phyloP scores from a whole-genome alignment of 2,113 vertebrate species.

The Hiodon tergisus region DNA sequence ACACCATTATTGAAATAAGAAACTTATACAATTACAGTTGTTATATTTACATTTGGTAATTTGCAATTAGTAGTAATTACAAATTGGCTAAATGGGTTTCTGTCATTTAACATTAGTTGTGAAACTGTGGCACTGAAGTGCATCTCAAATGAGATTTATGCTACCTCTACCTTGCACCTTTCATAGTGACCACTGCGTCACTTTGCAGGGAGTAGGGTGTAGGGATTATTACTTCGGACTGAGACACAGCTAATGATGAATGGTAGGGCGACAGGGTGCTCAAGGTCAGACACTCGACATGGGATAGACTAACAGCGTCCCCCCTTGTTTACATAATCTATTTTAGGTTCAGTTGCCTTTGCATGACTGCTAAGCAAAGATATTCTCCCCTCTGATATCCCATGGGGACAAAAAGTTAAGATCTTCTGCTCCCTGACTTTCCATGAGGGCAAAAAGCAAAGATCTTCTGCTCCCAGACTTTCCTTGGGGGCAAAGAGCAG shows the following conservation, averaged over 20 bases:
- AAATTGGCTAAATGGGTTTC: too few species aligned
- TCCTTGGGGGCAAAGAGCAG: background rate
- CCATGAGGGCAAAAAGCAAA: background rate
- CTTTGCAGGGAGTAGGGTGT: too few species aligned
- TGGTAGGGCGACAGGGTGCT: background rate
- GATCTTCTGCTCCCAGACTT: background rate
- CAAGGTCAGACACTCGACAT: background rate
- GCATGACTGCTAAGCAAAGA: conserved; percentile 1
- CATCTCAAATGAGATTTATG: too few species aligned
- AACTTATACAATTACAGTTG: too few species aligned
- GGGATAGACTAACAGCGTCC: background rate
- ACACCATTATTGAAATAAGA: too few species aligned
- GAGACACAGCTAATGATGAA: background rate
- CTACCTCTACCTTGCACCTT: too few species aligned
- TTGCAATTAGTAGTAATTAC: too few species aligned
- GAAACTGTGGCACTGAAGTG: too few species aligned
- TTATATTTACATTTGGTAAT: too few species aligned
- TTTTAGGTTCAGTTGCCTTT: background rate
- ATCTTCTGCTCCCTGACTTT: background rate
- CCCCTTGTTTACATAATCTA: background rate
- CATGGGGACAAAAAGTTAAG: background rate
- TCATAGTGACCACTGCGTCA: too few species aligned
- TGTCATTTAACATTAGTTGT: too few species aligned
- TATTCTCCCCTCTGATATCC: background rate
- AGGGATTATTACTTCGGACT: background rate